These are phyloP conservation scores for Cyphomyrus discorhynchus DNA, from an alignment of 2,113 vertebrate genomes.

Conservation along the genomic window DNA sequence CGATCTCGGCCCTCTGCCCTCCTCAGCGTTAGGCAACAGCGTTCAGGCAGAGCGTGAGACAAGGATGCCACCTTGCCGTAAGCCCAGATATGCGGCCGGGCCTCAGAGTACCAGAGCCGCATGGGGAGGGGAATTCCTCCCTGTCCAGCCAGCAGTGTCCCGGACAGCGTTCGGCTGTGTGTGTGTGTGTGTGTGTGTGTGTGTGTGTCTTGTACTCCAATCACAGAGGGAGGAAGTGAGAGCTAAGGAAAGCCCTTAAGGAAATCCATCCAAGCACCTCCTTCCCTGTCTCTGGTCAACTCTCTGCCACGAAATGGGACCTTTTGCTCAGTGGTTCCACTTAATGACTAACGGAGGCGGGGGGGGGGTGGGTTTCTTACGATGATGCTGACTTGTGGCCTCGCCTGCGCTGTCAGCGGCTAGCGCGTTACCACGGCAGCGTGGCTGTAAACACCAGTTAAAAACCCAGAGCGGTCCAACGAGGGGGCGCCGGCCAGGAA, in stretches of 20 bases:
- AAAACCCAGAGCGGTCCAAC: background rate
- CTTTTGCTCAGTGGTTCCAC: background rate
- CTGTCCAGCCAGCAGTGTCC: background rate
- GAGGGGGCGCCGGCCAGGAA: background rate
- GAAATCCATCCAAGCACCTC: slow-evolving; percentile 10
- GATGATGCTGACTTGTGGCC: background rate
- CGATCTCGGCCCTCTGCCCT: background rate
- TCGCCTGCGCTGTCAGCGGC: too few species aligned
- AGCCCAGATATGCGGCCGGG: background rate
- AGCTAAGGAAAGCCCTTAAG: slow-evolving; percentile 5
- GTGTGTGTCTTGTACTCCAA: background rate
- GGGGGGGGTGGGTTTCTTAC: background rate
- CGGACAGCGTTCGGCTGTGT: background rate
- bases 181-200: background rate
- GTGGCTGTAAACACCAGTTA: background rate
- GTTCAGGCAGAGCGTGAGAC: background rate
- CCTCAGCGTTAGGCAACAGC: background rate
- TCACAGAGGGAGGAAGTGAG: background rate
- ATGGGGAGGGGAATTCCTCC: background rate
- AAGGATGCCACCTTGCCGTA: background rate
- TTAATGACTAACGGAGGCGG: background rate
- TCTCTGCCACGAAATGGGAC: background rate
- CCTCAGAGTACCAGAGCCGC: background rate
- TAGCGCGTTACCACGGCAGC: background rate
- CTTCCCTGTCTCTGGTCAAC: background rate